Percentiles rank a stretch among this genome's conserved stretches.
Conservation (phyloP, 2,888 invertebrate species). For the Lepetodrilus schrolli region DNA sequence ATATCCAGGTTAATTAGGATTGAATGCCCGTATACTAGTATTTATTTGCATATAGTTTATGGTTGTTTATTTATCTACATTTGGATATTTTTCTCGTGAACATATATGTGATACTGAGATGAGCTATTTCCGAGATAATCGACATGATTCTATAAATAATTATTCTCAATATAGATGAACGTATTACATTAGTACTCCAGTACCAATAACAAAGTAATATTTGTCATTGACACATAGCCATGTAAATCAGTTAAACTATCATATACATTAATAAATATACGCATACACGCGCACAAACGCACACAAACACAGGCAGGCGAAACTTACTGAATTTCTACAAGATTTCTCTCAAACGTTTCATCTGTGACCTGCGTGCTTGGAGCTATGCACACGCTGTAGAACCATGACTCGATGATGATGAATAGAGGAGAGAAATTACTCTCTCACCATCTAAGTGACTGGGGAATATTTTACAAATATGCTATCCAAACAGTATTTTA, state of each 20-base stretch:
- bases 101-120: background rate
- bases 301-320: background rate
- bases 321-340: background rate
- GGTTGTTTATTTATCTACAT: background rate
- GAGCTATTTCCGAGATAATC: too few relatives aligned
- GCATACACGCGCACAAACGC: background rate
- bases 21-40: too few relatives aligned
- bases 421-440: background rate
- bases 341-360: background rate
- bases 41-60: background rate
- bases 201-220: too few relatives aligned
- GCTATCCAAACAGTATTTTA: background rate
- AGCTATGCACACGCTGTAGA: background rate
- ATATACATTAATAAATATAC: background rate
- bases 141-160: too few relatives aligned
- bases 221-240: background rate
- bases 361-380: background rate
- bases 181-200: too few relatives aligned
- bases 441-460: background rate
- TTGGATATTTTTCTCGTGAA: background rate
- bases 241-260: background rate
- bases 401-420: background rate
- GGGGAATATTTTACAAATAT: conserved; percentile 17
- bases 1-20: background rate
- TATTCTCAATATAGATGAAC: too few relatives aligned